Conservation (phyloP, 2,888 invertebrate genomes). For the Monopis laevigella region DNA sequence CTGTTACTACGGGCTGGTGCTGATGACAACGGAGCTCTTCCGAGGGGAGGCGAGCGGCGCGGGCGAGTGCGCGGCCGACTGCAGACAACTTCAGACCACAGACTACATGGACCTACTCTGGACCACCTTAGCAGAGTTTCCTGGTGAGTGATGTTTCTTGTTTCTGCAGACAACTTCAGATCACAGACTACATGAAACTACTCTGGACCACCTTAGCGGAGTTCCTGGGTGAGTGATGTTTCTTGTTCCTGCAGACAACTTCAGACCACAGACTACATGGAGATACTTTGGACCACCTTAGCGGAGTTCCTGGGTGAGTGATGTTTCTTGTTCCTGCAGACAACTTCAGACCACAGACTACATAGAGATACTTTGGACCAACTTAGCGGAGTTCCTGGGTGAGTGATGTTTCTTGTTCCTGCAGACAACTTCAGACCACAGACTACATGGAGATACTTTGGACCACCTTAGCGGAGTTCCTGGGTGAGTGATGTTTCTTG, state of each 20-base stretch:
- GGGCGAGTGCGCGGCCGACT: slow-evolving; percentile 70
- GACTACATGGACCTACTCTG: slow-evolving; percentile 94
- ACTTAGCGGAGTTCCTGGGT: too few species aligned
- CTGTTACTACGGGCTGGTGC: slow-evolving; percentile 93
- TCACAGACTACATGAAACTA: slow-evolving; percentile 90
- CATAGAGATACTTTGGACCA: too few species aligned
- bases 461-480: too few species aligned
- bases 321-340: too few species aligned
- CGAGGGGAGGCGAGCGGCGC: slow-evolving; percentile 57
- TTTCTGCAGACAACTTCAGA: slow-evolving; percentile 77
- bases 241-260: slow-evolving; percentile 70
- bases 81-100: slow-evolving; percentile 77
- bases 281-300: slow-evolving; percentile 91
- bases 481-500: too few species aligned
- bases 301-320: slow-evolving; percentile 89
- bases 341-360: too few species aligned
- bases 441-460: too few species aligned
- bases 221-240: slow-evolving; percentile 79
- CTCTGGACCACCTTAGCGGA: slow-evolving; percentile 95
- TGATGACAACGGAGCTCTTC: slow-evolving; percentile 94
- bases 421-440: too few species aligned
- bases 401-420: too few species aligned
- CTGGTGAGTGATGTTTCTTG: slow-evolving; percentile 65
- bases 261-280: slow-evolving; percentile 89
- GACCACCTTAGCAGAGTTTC: slow-evolving; percentile 95